These are phyloP conservation scores for Nomada flava DNA, from an alignment of 2,888 invertebrate species.

Conservation along the genomic window DNA sequence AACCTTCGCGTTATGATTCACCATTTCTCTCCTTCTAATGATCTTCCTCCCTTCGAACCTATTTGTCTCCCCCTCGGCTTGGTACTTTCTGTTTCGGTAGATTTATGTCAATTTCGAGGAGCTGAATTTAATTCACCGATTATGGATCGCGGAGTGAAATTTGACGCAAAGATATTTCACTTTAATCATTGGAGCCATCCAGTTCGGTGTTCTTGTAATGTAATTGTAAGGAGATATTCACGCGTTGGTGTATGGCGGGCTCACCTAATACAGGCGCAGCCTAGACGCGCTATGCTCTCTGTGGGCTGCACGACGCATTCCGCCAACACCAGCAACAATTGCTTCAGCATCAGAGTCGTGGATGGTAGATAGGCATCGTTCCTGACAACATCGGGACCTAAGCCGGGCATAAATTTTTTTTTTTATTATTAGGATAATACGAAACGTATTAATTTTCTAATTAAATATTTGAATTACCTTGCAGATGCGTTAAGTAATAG, in stretches of 20 bases:
- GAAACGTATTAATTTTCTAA: not conserved
- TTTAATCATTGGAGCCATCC: not conserved
- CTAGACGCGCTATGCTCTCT: constrained; percentile 95
- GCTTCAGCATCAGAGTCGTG: constrained; percentile 92
- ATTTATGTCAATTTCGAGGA: not conserved
- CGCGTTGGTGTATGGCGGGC: constrained; percentile 8
- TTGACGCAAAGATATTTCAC: not conserved
- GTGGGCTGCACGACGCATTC: constrained; percentile 96
- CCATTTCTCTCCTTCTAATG: constrained; percentile 29
- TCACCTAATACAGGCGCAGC: constrained; percentile 94
- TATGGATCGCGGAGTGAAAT: too few relatives aligned
- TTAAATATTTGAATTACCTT: constrained; percentile 84
- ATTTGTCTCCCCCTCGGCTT: not conserved
- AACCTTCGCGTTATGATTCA: constrained; percentile 57
- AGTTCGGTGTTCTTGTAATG: not conserved
- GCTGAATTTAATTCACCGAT: too few relatives aligned
- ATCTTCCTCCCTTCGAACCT: not conserved
- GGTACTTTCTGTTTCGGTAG: not conserved
- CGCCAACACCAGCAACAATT: constrained; percentile 92
- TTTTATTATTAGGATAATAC: constrained; percentile 44
- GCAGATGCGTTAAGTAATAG: constrained; percentile 91
- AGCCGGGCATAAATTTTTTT: not conserved
- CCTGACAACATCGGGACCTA: constrained; percentile 77
- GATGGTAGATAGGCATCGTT: constrained; percentile 82
- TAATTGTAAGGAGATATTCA: not conserved